Conservation (phyloP, 2,113 vertebrate genomes). For the Ammodytes marinus region DNA sequence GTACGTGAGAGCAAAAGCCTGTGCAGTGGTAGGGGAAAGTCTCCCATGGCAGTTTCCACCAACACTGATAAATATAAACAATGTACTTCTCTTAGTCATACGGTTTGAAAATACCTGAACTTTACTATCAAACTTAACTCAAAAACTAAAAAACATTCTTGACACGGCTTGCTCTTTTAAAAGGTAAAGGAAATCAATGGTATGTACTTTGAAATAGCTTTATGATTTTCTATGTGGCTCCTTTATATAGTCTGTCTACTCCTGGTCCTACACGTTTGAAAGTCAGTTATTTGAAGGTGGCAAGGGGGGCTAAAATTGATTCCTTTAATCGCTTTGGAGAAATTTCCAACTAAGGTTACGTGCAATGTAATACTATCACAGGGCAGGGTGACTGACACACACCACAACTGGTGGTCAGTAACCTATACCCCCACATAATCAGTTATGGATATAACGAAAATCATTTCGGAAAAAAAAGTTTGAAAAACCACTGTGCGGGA, state of each 20-base stretch:
- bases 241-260: background rate
- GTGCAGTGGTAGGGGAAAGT: conserved; percentile 20
- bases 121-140: conserved; percentile 12
- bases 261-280: background rate
- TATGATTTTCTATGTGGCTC: background rate
- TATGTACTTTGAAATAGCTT: background rate
- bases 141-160: background rate
- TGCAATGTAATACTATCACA: background rate
- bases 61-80: conserved; percentile 18
- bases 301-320: background rate
- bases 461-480: conserved; percentile 50
- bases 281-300: conserved; percentile 5
- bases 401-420: conserved; percentile 37
- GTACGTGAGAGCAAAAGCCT: no score
- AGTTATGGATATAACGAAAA: conserved; percentile 56
- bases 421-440: conserved; percentile 46
- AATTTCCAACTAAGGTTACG: conserved; percentile 5
- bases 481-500: conserved; percentile 56
- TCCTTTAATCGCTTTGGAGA: conserved; percentile 24
- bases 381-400: conserved; percentile 27
- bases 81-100: background rate
- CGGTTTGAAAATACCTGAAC: conserved; percentile 11
- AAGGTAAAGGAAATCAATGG: conserved; percentile 3
- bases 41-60: conserved; percentile 31
- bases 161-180: background rate